A percentile compares a stretch with the other conserved stretches of the same genome.
phyloP scores from a whole-genome alignment of 2,113 vertebrate species.

The Pandion haliaetus region DNA sequence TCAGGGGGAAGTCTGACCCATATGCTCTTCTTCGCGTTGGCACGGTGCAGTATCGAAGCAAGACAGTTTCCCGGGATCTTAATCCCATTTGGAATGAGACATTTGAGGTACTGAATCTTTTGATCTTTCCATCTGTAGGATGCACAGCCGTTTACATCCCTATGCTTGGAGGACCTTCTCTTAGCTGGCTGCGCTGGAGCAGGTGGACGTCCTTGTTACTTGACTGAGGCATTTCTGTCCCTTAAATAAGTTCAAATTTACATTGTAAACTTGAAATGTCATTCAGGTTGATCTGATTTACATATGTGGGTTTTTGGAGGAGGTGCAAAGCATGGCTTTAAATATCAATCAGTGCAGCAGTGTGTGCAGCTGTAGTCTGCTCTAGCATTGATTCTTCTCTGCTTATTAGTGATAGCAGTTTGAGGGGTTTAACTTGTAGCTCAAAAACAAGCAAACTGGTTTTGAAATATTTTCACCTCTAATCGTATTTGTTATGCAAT shows the following conservation, averaged over 20 bases:
- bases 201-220: not conserved
- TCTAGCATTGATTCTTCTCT: not conserved
- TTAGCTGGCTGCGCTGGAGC: not conserved
- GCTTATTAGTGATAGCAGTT: not conserved
- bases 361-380: not conserved
- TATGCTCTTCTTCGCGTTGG: constrained; percentile 86
- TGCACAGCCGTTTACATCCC: not conserved
- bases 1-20: constrained; percentile 93
- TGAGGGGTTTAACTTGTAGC: not conserved
- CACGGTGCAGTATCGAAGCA: constrained; percentile 79
- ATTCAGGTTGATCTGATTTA: constrained; percentile 8
- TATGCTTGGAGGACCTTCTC: not conserved
- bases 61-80: constrained; percentile 84
- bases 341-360: constrained; percentile 17
- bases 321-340: constrained; percentile 8
- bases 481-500: not conserved
- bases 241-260: not conserved
- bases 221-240: not conserved
- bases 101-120: constrained; percentile 82
- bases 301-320: constrained; percentile 40
- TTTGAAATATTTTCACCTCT: not conserved
- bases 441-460: not conserved
- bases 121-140: not conserved
- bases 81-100: constrained; percentile 89
- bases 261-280: not conserved